Conservation (phyloP, 2,888 invertebrate genomes). For the Sinelater perroti region DNA sequence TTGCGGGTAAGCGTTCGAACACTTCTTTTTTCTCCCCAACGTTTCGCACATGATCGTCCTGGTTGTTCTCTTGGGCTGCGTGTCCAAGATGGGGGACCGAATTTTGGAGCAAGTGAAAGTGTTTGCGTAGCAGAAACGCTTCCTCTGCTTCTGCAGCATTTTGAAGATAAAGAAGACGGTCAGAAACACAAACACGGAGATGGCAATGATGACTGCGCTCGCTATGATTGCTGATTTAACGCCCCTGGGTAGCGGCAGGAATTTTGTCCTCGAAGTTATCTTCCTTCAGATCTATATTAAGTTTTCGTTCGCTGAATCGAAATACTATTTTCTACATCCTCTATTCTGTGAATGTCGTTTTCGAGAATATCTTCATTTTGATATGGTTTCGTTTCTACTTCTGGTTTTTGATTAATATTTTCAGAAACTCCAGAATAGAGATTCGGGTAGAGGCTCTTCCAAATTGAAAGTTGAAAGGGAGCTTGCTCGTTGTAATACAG, state of each 20-base stretch:
- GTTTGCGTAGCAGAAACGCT: slow-evolving; percentile 67
- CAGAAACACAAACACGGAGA: slow-evolving; percentile 78
- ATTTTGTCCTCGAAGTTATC: slow-evolving; percentile 54
- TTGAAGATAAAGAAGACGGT: slow-evolving; percentile 79
- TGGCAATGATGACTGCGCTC: slow-evolving; percentile 79
- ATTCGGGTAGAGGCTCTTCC: slow-evolving; percentile 53
- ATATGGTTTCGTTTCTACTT: slow-evolving; percentile 11
- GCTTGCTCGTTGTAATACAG: too few relatives aligned
- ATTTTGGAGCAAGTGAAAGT: slow-evolving; percentile 71
- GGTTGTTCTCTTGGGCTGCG: slow-evolving; percentile 49
- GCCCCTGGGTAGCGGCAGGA: slow-evolving; percentile 65
- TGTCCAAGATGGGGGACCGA: slow-evolving; percentile 70
- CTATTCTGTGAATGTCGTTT: slow-evolving; percentile 62
- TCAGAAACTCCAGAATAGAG: slow-evolving; percentile 31
- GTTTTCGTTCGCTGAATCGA: too few relatives aligned
- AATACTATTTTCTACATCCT: slow-evolving; percentile 65
- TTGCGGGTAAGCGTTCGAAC: slow-evolving; percentile 61
- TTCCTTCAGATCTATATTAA: slow-evolving; percentile 51
- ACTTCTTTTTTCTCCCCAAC: slow-evolving; percentile 48
- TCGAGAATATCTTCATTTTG: slow-evolving; percentile 55
- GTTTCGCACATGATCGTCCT: slow-evolving; percentile 57
- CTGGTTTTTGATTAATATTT: slow-evolving; percentile 38
- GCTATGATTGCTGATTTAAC: slow-evolving; percentile 82
- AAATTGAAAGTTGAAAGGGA: slow-evolving; percentile 47
- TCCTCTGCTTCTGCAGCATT: slow-evolving; percentile 73